Conservation (phyloP, 2,797 vertebrate genomes). For the Macropodus opercularis region DNA sequence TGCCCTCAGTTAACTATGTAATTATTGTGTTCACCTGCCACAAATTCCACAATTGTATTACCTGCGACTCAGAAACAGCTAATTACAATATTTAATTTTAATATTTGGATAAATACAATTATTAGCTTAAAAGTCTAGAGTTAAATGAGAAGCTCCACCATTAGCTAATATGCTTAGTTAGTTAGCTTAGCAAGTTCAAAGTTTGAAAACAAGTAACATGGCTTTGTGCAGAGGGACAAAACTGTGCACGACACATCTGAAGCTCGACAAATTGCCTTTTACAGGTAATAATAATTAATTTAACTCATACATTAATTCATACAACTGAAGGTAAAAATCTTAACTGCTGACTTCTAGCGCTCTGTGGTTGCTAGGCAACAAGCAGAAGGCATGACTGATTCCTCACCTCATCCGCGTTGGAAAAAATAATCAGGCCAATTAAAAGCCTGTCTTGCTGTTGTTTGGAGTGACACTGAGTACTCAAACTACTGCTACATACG, state of each 20-base stretch:
- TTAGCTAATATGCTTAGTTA: no score
- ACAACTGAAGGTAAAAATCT: no score
- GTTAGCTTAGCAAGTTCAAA: background rate
- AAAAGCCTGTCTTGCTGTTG: no score
- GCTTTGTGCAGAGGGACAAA: background rate
- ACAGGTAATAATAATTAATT: background rate
- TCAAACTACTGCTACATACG: no score
- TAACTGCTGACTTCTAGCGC: no score
- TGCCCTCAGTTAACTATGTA: conserved; percentile 36
- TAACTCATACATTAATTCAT: no score
- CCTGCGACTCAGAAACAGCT: conserved; percentile 23
- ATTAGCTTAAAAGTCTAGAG: conserved; percentile 3
- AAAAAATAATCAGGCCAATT: no score
- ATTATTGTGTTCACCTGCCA: conserved; percentile 20
- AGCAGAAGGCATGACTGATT: no score
- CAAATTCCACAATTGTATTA: conserved; percentile 36
- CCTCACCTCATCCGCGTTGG: no score
- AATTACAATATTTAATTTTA: conserved; percentile 43
- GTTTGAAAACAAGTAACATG: background rate
- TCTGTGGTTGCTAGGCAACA: background rate
- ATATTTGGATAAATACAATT: conserved; percentile 1
- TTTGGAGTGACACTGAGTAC: no score
- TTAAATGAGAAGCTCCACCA: background rate
- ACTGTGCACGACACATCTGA: background rate
- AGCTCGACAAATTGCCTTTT: no score